Conservation (phyloP, 2,113 vertebrate genomes). For the Cephalopholis sonnerati region DNA sequence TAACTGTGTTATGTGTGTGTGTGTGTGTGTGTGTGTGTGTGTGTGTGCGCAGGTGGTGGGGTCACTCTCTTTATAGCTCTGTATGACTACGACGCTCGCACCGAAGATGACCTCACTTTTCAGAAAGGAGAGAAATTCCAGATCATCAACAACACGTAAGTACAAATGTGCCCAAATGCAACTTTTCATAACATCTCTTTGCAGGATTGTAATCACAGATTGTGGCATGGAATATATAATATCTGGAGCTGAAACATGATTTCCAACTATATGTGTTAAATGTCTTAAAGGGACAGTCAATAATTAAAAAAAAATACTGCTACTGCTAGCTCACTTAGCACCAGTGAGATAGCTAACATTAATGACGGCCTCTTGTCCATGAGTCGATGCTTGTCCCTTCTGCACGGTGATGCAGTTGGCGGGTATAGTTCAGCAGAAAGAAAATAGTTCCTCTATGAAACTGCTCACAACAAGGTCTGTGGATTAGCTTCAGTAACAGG, state of each 20-base stretch:
- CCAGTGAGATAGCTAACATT: too few relatives aligned
- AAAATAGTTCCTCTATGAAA: too few relatives aligned
- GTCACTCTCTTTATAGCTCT: constrained; percentile 93
- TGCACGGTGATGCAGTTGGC: too few relatives aligned
- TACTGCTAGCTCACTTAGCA: too few relatives aligned
- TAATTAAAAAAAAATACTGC: too few relatives aligned
- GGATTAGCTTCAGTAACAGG: too few relatives aligned
- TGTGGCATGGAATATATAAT: not conserved
- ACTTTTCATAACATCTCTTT: not conserved
- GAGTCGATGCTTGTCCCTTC: too few relatives aligned
- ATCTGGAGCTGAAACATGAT: not conserved
- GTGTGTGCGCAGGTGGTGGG: constrained; percentile 83
- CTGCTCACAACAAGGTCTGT: too few relatives aligned
- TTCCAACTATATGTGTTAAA: constrained; percentile 15
- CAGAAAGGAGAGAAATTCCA: constrained; percentile 97
- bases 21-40: not conserved
- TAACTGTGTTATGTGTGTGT: not conserved
- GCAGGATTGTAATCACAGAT: too few relatives aligned
- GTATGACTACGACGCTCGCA: constrained; percentile 95
- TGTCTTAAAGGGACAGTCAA: too few relatives aligned
- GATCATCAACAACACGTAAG: constrained; percentile 95
- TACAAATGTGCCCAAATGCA: not conserved
- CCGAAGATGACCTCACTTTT: constrained; percentile 94
- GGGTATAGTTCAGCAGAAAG: too few relatives aligned
- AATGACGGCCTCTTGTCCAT: too few relatives aligned